phyloP scores from a whole-genome alignment of 1,140 invertebrate genomes.

The Agrilus planipennis region DNA sequence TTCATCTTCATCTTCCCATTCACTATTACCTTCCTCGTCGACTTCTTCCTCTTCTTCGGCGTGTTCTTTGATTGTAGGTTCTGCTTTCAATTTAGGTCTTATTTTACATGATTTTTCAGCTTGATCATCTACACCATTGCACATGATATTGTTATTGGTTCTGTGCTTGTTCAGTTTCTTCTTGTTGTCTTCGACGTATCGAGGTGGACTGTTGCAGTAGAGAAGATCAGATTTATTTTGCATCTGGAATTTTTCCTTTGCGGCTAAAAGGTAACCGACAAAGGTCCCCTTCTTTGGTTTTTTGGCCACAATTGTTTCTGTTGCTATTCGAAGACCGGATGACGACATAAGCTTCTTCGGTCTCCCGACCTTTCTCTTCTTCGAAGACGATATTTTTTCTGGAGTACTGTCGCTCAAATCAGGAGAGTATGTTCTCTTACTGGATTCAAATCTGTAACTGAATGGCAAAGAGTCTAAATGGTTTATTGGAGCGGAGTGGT shows the following conservation, averaged over 20 bases:
- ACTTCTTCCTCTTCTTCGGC: constrained; percentile 41
- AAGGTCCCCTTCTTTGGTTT: constrained; percentile 55
- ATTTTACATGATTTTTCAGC: constrained; percentile 42
- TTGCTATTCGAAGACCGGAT: constrained; percentile 44
- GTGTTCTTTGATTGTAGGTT: constrained; percentile 48
- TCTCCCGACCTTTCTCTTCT: constrained; percentile 72
- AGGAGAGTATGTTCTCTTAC: not conserved
- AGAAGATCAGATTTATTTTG: constrained; percentile 40
- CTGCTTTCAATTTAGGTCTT: constrained; percentile 55
- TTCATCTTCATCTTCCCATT: constrained; percentile 23
- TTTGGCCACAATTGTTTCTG: constrained; percentile 72
- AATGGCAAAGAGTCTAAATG: not conserved
- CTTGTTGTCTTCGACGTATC: constrained; percentile 28
- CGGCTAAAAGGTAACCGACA: constrained; percentile 48
- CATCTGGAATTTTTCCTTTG: constrained; percentile 47
- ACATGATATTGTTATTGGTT: constrained; percentile 15
- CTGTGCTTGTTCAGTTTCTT: constrained; percentile 18
- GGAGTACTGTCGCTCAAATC: constrained; percentile 12
- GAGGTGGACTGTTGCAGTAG: constrained; percentile 39
- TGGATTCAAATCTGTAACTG: constrained; percentile 1
- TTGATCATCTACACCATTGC: constrained; percentile 15
- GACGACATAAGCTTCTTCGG: constrained; percentile 60
- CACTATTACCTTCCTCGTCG: constrained; percentile 31
- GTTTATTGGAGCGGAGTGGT: not conserved
- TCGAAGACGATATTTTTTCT: constrained; percentile 45